Base-by-base conservation (phyloP, 1,140 invertebrate species). In the Copidosoma floridanum region DNA sequence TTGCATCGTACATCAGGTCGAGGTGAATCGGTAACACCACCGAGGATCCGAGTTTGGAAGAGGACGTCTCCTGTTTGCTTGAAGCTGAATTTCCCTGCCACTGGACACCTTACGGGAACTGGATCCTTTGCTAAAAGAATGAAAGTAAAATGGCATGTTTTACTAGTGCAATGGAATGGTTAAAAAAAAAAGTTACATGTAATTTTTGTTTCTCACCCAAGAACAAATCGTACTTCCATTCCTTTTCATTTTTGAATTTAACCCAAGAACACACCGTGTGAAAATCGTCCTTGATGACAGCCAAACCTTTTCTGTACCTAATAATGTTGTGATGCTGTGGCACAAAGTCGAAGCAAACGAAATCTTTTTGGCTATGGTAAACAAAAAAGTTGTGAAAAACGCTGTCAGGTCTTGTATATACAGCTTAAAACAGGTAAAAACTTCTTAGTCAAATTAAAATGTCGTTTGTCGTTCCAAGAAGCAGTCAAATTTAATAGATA, bases 301-400 rank as follows among this genome's bases (percentile, higher is more conserved):
- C 92, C 53, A 94, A 74, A 59, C 95, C 94, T 78, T 90, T 91
- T 65, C 96, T 86, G 76, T 93, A 98, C 68, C 93, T 85, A 61
- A 98, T 97, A 64, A 99, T 85, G 75, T 97, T 98, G 69, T 98
- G 95, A 83, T 98, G 95, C 61, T 93, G 85, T 0, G 94, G 92
- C 11, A 98, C 87, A 76, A 99, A 97, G 74, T 98, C 94, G 71
- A 97, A 97, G 71, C 97, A 98, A 8, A 98, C 88, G 71, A 93
- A 98, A 86, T 98, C 96, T 71, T 97, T 95, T 82, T 98, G 95
- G 80, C 95, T 92, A n/a, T n/a, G n/a, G n/a, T n/a, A n/a, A n/a
- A n/a, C n/a, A n/a, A n/a, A n/a, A n/a, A n/a, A 73, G 67, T 85
- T 83, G 64, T 57, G 56, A 70, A 68, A 69, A 69, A 12, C 18